Evolutionary conservation across 2,797 vertebrate species (phyloP).

Genomic region (Catharus ustulatus): DNA sequence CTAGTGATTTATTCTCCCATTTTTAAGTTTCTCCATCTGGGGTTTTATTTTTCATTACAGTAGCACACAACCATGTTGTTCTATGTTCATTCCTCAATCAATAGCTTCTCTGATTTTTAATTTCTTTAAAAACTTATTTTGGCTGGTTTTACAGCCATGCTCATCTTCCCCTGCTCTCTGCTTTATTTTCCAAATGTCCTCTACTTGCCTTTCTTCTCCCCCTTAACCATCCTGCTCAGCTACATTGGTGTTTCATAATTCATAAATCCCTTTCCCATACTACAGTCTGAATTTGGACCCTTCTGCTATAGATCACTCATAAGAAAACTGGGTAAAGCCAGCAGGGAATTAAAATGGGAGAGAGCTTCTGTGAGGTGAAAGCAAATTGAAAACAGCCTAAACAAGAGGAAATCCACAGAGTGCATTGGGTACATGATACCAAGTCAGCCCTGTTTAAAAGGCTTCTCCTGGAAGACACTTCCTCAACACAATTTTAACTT

Average conservation of each 20-base stretch:
- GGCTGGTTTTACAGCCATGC: neutral
- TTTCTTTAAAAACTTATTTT: neutral
- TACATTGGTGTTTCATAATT: conserved; percentile 58
- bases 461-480: neutral
- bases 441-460: neutral
- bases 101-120: neutral
- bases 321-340: conserved; percentile 46
- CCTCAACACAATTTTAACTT: neutral
- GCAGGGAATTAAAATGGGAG: conserved; percentile 37
- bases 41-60: neutral
- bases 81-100: neutral
- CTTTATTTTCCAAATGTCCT: conserved; percentile 33
- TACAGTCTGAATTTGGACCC: conserved; percentile 36
- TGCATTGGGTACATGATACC: neutral
- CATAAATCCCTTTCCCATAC: conserved; percentile 37
- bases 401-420: neutral
- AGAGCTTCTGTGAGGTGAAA: conserved; percentile 49
- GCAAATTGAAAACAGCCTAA: neutral
- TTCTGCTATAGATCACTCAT: conserved; percentile 50
- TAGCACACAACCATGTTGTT: neutral
- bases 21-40: neutral
- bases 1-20: neutral
- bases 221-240: conserved; percentile 28
- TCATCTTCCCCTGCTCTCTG: neutral
- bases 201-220: conserved; percentile 19